Evolutionary conservation across 2,888 invertebrate species (phyloP), one percentile per base, ranked within the genome.

Genomic region (Hybos culiciformis): DNA sequence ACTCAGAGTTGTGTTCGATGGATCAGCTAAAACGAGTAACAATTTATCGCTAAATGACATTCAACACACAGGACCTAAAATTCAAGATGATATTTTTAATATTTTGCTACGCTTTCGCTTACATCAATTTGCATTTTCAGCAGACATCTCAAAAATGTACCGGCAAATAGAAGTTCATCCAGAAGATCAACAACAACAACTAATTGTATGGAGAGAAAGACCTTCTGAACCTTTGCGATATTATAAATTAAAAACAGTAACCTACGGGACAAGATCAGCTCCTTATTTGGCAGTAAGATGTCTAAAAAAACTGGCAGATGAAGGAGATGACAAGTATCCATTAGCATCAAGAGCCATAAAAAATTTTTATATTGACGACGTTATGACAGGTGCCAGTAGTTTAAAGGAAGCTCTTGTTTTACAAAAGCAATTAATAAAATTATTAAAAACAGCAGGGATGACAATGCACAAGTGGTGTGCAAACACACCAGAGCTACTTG

Each of bases 131-230:
- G 50, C 52, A 1, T 36, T 54, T 5, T 46, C 40, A 5, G 52
- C 50, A 4, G 55, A 56, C 34, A 47, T 58, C 6, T 38, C 34
- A 3, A 45, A 52, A 38, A 55, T 55, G 48, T 57, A 51, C 34
- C 46, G 48, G 1, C 52, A 53, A 42, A 49, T 56, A 7, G 2
- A 18, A 7, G 32, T 54, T 1, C 18, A 44, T 18, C 41, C 42
- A 12, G 34, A 39, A 3, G 42, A 54, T 14, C 18, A 18, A 2
- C 40, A 51, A 23, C 46, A 44, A 18, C 47, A 50, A 9, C 21
- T 51, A n/a, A 51, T 46, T 5, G 12, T 51, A 1, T 50, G 50
- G 49, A 23, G 51, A 26, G 12, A 36, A 4, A 38, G 20, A 34
- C 41, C 44, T 2, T 5, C 26, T 0, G 26, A 41, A 8, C 40